Conservation (phyloP, 2,113 vertebrate genomes). For the Heterocephalus glaber region DNA sequence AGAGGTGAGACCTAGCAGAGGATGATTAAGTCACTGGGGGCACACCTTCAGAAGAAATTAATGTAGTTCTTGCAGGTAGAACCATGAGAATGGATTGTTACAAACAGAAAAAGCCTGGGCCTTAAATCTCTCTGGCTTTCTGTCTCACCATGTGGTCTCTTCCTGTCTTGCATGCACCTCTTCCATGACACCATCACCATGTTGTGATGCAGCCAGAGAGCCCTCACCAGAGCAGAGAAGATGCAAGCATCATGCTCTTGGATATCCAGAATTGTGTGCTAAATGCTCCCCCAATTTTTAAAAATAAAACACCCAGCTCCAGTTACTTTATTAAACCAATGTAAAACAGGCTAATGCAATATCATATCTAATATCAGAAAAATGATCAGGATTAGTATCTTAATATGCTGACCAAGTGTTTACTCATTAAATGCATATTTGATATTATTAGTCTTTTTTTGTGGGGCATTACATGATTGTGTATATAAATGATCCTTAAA, state of each 20-base stretch:
- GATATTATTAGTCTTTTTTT: slow-evolving; percentile 33
- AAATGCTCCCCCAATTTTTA: background rate
- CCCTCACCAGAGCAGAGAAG: background rate
- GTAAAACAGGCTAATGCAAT: background rate
- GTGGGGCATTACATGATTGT: background rate
- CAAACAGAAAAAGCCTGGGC: background rate
- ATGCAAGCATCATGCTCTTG: background rate
- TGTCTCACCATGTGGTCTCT: background rate
- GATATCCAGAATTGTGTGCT: background rate
- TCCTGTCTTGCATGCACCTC: background rate
- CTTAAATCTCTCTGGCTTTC: background rate
- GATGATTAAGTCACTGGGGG: background rate
- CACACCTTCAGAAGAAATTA: background rate
- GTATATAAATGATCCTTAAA: background rate
- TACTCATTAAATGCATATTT: background rate
- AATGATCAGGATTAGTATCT: background rate
- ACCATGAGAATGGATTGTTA: background rate
- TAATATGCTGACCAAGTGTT: background rate
- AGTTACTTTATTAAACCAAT: background rate
- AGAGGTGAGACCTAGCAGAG: background rate
- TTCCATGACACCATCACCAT: background rate
- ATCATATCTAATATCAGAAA: background rate
- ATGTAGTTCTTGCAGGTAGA: background rate
- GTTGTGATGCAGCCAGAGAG: background rate
- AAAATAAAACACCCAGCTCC: background rate